Conservation (phyloP, 2,113 vertebrate genomes). For the Vanacampus margaritifer region DNA sequence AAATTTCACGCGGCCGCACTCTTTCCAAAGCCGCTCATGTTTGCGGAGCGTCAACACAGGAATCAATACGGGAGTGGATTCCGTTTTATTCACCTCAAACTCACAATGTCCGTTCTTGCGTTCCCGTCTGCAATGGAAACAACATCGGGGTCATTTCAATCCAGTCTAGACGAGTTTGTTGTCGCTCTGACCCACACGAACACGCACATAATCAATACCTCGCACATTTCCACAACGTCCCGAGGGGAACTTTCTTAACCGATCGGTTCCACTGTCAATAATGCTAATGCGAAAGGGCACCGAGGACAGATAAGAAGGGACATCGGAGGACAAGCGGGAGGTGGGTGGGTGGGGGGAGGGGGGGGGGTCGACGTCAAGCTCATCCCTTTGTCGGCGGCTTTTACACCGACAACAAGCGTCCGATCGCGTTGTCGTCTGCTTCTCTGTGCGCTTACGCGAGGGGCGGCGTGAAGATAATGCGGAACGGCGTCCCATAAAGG, state of each 20-base stretch:
- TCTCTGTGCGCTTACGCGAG: background rate
- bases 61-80: background rate
- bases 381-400: constrained; percentile 57
- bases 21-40: too few species aligned
- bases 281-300: constrained; percentile 59
- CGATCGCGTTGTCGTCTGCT: constrained; percentile 37
- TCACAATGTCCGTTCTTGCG: too few species aligned
- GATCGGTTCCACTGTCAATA: constrained; percentile 69
- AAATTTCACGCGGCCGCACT: too few species aligned
- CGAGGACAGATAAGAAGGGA: constrained; percentile 45
- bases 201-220: constrained; percentile 62
- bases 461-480: constrained; percentile 54
- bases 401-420: constrained; percentile 57
- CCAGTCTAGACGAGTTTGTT: constrained; percentile 53
- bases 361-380: constrained; percentile 44
- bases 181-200: constrained; percentile 58
- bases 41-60: background rate
- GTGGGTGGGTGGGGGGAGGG: constrained; percentile 27
- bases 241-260: constrained; percentile 49
- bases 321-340: constrained; percentile 18
- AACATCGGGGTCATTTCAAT: constrained; percentile 31
- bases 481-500: constrained; percentile 61
- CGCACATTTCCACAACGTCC: constrained; percentile 55
- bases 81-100: too few species aligned
- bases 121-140: background rate